Conservation (phyloP, 2,113 vertebrate species). For the Rhineura floridana region DNA sequence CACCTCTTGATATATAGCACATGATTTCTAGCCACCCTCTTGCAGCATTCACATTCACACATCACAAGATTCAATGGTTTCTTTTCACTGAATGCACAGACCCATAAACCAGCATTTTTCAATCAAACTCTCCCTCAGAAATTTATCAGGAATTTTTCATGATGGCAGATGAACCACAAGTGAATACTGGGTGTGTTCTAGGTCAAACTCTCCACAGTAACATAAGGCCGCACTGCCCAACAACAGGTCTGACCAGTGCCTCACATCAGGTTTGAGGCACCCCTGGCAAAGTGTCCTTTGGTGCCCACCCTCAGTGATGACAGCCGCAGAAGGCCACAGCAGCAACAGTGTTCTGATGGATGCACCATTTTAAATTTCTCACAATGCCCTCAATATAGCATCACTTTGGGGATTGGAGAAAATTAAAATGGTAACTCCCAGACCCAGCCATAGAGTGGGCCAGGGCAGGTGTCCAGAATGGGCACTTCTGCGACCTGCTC, state of each 20-base stretch:
- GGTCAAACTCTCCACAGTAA: too few relatives aligned
- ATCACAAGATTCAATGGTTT: background rate
- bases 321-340: background rate
- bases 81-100: background rate
- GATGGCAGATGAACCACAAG: background rate
- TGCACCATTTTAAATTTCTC: background rate
- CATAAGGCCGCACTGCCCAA: background rate
- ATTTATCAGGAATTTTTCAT: background rate
- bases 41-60: background rate
- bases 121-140: background rate
- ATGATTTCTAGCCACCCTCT: background rate
- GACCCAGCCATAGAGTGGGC: too few relatives aligned
- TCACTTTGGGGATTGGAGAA: background rate
- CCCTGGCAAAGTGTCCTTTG: background rate
- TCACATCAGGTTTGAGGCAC: background rate
- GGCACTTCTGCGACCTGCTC: background rate
- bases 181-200: background rate
- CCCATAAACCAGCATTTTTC: background rate
- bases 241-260: background rate
- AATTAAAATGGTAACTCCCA: background rate
- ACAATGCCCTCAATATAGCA: background rate
- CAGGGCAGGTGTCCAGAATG: too few relatives aligned
- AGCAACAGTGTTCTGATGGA: background rate
- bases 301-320: background rate
- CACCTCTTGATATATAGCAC: background rate